Base-by-base conservation (phyloP, 2,888 invertebrate species). In the Dasypolia templi region DNA sequence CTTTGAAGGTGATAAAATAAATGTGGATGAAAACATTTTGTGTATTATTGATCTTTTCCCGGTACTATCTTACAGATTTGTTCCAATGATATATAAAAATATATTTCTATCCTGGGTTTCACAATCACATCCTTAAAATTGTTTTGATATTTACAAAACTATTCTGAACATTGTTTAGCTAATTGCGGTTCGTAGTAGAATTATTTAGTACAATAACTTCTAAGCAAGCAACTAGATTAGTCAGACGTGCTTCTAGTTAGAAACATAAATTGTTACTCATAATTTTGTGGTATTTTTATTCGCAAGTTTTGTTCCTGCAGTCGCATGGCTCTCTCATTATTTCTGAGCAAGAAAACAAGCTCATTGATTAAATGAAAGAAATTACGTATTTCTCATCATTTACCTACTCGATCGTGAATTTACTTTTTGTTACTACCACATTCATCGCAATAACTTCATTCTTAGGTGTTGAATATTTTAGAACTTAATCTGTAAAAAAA, bases 61-160 rank as follows among this genome's bases (percentile, higher is more conserved):
- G n/a, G n/a, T n/a, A n/a, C n/a, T n/a, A n/a, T n/a, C n/a, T n/a
- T n/a, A n/a, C n/a, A n/a, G n/a, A n/a, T n/a, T n/a, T n/a, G n/a
- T n/a, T n/a, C n/a, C n/a, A n/a, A n/a, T n/a, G n/a, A n/a, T n/a
- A n/a, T n/a, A n/a, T n/a, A n/a, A n/a, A n/a, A n/a, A 39, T 2
- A 26, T 26, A 12, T 35, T 26, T 17, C 12, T 11, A 19, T n/a
- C 1, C 22, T 22, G n/a, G 3, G 19, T 42, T 61, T 49, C 42
- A 5, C 19, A 64, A 44, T 39, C 14, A 12, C 11, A 26, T 22
- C n/a, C 35, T 55, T 6, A 42, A 35, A 44, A 44, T 62, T 46
- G 44, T 62, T 64, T 74, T 32, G 22, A 29, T 66, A 56, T 81
- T 75, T 76, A 68, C 55, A 55, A 51, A 76, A 78, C 67, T 51